These are phyloP conservation scores for Drosophila borealis DNA, from an alignment of 2,888 invertebrate genomes.

Conservation along the genomic window DNA sequence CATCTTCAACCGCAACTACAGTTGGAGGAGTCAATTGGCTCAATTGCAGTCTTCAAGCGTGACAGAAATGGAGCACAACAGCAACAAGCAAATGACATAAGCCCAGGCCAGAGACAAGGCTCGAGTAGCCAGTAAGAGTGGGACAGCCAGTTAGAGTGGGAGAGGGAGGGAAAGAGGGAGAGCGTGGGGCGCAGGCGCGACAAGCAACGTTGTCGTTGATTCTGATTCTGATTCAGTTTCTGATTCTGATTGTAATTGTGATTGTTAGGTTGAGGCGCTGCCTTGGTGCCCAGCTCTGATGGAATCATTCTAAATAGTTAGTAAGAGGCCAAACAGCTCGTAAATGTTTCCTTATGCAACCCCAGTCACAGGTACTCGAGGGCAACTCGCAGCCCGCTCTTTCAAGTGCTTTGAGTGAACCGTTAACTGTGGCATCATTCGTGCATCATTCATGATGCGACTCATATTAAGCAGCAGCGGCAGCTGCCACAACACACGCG, in stretches of 20 bases:
- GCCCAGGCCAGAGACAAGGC: slow-evolving; percentile 12
- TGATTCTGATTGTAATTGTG: slow-evolving; percentile 35
- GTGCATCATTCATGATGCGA: slow-evolving; percentile 59
- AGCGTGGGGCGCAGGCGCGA: no score
- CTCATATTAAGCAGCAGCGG: slow-evolving; percentile 22
- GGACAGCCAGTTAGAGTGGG: not conserved
- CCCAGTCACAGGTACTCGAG: slow-evolving; percentile 29
- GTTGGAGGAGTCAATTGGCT: slow-evolving; percentile 79
- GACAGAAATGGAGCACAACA: slow-evolving; percentile 78
- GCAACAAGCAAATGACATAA: slow-evolving; percentile 61
- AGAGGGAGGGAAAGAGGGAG: not conserved
- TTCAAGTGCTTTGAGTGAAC: slow-evolving; percentile 45
- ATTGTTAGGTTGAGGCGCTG: slow-evolving; percentile 62
- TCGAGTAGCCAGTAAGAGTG: slow-evolving; percentile 1
- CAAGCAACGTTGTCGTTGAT: not conserved
- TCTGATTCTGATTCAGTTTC: slow-evolving; percentile 4
- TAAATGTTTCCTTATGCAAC: slow-evolving; percentile 52
- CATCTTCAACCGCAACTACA: slow-evolving; percentile 76
- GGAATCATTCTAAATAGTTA: slow-evolving; percentile 69
- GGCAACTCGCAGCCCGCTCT: slow-evolving; percentile 12
- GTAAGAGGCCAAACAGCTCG: slow-evolving; percentile 27
- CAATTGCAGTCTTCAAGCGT: slow-evolving; percentile 81
- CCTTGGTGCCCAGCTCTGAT: slow-evolving; percentile 57
- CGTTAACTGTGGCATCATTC: slow-evolving; percentile 48
- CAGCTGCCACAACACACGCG: slow-evolving; percentile 20